phyloP scores from a whole-genome alignment of 2,113 vertebrate genomes.

The Athene cunicularia region DNA sequence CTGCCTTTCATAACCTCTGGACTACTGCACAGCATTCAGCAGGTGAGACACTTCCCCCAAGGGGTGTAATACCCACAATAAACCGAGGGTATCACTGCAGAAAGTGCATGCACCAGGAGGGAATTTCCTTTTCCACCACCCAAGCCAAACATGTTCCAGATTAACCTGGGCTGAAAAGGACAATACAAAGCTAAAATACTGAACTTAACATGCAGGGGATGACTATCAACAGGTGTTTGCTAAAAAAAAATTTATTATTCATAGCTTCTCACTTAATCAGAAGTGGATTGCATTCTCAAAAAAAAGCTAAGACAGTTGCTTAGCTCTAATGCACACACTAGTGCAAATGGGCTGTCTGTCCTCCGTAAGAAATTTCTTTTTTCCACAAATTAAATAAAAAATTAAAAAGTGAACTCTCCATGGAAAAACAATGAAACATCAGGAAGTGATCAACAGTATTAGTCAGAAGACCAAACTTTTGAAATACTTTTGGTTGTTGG shows the following conservation, averaged over 20 bases:
- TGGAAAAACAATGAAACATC: not conserved
- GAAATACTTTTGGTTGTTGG: not conserved
- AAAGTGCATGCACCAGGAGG: rapidly evolving
- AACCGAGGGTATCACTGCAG: not conserved
- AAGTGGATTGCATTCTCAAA: not conserved
- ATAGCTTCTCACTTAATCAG: not conserved
- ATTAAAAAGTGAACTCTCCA: not conserved
- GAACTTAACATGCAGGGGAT: not conserved
- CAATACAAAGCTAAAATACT: not conserved
- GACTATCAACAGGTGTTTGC: not conserved
- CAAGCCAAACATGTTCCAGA: not conserved
- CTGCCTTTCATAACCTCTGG: not conserved
- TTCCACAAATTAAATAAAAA: not conserved
- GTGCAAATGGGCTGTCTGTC: not conserved
- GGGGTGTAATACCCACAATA: not conserved
- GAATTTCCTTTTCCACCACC: not conserved
- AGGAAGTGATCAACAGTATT: not conserved
- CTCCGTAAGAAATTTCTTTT: not conserved
- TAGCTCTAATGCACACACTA: not conserved
- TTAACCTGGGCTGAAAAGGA: not conserved
- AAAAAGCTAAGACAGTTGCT: not conserved
- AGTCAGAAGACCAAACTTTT: not conserved
- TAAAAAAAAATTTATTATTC: not conserved
- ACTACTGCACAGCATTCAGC: not conserved
- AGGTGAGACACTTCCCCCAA: not conserved